These are phyloP conservation scores for Mastomys natalensis DNA, from an alignment of 2,113 vertebrate species.

Conservation along the genomic window DNA sequence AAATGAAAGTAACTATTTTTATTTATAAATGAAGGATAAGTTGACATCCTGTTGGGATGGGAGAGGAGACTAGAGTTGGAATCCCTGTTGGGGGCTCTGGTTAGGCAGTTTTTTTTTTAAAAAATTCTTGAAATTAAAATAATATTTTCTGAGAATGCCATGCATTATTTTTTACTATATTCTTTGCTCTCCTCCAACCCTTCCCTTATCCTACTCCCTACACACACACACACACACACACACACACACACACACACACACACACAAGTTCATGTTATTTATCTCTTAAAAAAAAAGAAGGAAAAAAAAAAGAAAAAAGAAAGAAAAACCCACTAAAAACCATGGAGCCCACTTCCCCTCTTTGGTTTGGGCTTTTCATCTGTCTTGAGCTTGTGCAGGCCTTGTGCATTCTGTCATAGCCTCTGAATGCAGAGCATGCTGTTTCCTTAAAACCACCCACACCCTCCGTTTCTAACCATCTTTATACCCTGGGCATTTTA, in stretches of 20 bases:
- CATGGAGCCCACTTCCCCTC: neutral
- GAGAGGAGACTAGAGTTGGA: neutral
- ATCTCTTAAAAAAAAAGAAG: neutral
- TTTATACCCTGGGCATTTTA: neutral
- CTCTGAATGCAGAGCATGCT: neutral
- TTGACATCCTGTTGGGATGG: neutral
- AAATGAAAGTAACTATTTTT: neutral
- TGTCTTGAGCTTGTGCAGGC: neutral
- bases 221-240: too few species aligned
- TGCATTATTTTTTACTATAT: neutral
- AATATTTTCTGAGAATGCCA: neutral
- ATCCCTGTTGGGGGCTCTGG: neutral
- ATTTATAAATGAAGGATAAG: neutral
- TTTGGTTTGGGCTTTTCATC: neutral
- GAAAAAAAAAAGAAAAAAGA: neutral
- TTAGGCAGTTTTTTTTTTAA: neutral
- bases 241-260: too few species aligned
- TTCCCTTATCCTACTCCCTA: neutral
- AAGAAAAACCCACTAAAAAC: neutral
- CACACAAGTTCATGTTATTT: neutral
- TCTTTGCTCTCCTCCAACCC: neutral
- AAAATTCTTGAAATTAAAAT: neutral
- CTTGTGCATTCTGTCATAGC: too few species aligned
- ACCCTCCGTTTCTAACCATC: too few species aligned
- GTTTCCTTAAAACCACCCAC: neutral